These are phyloP conservation scores for Willowsia nigromaculata DNA, from an alignment of 2,888 invertebrate species.

Conservation along the genomic window DNA sequence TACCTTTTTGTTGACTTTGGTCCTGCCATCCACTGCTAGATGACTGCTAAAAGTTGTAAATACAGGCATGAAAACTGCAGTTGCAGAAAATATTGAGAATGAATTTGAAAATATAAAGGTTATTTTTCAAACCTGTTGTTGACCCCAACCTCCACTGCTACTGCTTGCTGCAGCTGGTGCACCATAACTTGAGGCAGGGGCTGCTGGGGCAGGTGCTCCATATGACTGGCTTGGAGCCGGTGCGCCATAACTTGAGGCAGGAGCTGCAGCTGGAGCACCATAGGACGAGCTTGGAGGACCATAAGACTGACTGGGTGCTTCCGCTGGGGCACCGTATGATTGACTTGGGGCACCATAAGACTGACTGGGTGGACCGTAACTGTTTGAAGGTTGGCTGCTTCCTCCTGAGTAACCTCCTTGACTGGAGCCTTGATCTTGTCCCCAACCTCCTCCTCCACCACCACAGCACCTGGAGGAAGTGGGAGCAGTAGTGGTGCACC, in stretches of 20 bases:
- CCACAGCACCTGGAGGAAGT: slow-evolving; percentile 3
- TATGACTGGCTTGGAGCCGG: slow-evolving; percentile 12
- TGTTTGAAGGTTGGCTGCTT: slow-evolving; percentile 1
- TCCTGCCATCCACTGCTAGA: slow-evolving; percentile 34
- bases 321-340: background rate
- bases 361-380: slow-evolving; percentile 39
- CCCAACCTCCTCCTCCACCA: slow-evolving; percentile 19
- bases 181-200: background rate
- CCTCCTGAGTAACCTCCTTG: too few relatives aligned
- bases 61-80: too few relatives aligned
- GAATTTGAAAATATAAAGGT: too few relatives aligned
- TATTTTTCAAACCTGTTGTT: slow-evolving; percentile 5
- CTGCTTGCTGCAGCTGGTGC: background rate
- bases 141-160: slow-evolving; percentile 57
- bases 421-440: slow-evolving; percentile 33
- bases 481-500: slow-evolving; percentile 4
- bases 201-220: background rate
- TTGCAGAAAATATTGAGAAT: too few relatives aligned
- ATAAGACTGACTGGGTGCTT: slow-evolving; percentile 2
- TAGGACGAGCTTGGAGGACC: background rate
- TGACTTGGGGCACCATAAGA: too few relatives aligned
- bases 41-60: slow-evolving; percentile 42
- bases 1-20: slow-evolving; percentile 47
- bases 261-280: background rate
- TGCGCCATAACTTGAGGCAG: background rate